Evolutionary conservation across 2,888 invertebrate genomes (phyloP), one percentile per base, ranked within the genome.

Genomic region (Luperina testacea): DNA sequence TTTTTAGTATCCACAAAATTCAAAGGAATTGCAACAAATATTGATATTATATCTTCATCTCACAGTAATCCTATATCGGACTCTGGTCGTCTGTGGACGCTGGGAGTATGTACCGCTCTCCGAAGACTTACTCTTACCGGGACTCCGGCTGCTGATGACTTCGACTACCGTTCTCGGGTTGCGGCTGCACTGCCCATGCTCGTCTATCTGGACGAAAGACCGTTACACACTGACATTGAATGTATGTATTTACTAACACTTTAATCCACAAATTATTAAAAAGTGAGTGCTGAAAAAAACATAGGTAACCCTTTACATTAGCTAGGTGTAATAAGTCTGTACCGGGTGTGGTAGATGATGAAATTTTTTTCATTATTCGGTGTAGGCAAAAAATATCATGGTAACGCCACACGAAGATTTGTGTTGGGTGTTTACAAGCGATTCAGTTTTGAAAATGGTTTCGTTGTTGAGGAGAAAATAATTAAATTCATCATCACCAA

Each of bases 31-130:
- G 51, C 51, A 51, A 51, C 17, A 51, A 57, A 3, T 2, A 59
- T 4, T 57, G 17, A 27, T 27, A 27, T 32, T 45, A 17, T 9
- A n/a, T 24, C 27, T 72, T 53, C 7, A 65, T 15, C 59, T 78
- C 80, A 13, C 82, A 97, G 97, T 70, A 97, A 97, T 85, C 96
- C 96, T 5, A 94, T 96, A 90, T 88, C 92, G 63, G 95, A 96
- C 70, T 90, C 94, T 0, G 92, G 92, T 81, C 95, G 96, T 2
- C 89, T 97, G 0, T 97, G 97, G 97, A 96, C 95, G 2, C 87
- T 97, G 73, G 96, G 95, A 0, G 94, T 96, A 20, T 97, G 96
- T 87, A 92, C 93, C 17, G 92, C 95, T 2, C 92, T 97, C 4
- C 94, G 96, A 11, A 92, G 89, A 3, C 89, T 97, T 38, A 93